Evolutionary conservation across 2,888 invertebrate species (phyloP).

Genomic region (Erebia ligea): DNA sequence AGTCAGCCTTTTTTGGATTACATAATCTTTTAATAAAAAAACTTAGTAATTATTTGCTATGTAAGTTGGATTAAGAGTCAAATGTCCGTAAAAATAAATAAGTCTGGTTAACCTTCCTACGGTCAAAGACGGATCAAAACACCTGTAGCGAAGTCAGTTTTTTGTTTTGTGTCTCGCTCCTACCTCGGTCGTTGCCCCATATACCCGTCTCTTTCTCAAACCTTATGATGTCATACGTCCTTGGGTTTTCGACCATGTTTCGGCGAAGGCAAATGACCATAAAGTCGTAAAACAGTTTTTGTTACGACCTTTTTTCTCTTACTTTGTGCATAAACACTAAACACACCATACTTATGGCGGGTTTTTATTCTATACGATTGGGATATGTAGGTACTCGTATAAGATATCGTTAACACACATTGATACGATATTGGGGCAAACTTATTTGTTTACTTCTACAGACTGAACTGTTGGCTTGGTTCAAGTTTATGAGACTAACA

Average conservation of each 20-base stretch:
- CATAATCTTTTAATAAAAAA: no score
- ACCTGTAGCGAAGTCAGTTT: slow-evolving; percentile 24
- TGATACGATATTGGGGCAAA: not conserved
- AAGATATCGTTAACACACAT: not conserved
- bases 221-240: slow-evolving; percentile 30
- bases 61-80: not conserved
- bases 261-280: slow-evolving; percentile 33
- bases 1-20: no score
- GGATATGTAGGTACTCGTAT: no score
- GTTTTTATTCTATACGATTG: not conserved
- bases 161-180: slow-evolving; percentile 16
- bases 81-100: not conserved
- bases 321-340: slow-evolving; percentile 13
- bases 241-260: slow-evolving; percentile 27
- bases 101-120: not conserved
- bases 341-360: not conserved
- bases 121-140: slow-evolving; percentile 23
- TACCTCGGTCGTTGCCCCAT: slow-evolving; percentile 20
- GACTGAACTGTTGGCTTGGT: no score
- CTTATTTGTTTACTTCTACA: no score
- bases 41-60: no score
- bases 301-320: slow-evolving; percentile 16
- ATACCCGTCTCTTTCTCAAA: slow-evolving; percentile 24
- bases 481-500: no score
- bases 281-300: slow-evolving; percentile 34